These are phyloP conservation scores for Spermophilus dauricus DNA, from an alignment of 2,113 vertebrate genomes.

Conservation along the genomic window DNA sequence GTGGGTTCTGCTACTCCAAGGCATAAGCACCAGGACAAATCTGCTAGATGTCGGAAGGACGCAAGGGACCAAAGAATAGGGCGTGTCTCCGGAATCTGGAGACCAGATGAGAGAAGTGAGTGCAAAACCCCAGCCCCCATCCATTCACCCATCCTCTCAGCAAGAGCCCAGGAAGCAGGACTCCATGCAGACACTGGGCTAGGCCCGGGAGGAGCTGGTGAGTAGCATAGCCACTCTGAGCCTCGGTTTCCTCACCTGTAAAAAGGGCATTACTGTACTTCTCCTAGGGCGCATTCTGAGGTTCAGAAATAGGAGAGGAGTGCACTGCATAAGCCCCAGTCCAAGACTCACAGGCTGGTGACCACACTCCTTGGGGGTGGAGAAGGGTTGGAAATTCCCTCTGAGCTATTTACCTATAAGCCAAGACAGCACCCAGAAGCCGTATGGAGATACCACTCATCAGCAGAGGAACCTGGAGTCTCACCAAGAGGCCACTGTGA, in stretches of 20 bases:
- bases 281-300: background rate
- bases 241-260: background rate
- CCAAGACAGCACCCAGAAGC: conserved; percentile 66
- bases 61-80: background rate
- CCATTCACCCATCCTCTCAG: too few relatives aligned
- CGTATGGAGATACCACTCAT: conserved; percentile 63
- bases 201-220: rapidly evolving
- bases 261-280: background rate
- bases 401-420: conserved; percentile 52
- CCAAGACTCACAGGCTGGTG: background rate
- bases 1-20: conserved; percentile 74
- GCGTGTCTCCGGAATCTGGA: background rate
- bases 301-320: background rate
- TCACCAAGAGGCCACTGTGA: conserved; percentile 79
- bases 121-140: background rate
- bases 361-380: conserved; percentile 51
- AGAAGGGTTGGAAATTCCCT: background rate
- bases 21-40: background rate
- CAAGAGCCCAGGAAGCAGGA: background rate
- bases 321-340: background rate
- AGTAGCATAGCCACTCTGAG: background rate
- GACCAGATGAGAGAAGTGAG: background rate
- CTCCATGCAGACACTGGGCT: too few relatives aligned
- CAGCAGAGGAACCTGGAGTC: conserved; percentile 11
- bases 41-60: background rate